These are phyloP conservation scores for Cyphomyrus plagiostoma DNA, from an alignment of 2,113 vertebrate species.

Conservation along the genomic window DNA sequence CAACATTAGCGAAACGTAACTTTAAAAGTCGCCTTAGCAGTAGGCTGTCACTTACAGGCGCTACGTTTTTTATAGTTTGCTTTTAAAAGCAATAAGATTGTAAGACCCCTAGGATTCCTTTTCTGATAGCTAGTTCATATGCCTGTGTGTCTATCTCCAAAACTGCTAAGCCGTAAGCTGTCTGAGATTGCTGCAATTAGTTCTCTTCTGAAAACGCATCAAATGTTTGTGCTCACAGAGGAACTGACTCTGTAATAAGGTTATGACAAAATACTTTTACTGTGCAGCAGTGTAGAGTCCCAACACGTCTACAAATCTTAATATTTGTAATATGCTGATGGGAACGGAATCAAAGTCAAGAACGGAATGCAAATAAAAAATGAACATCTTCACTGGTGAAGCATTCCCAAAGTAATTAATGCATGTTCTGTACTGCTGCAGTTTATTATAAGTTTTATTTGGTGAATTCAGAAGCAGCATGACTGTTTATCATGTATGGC, in stretches of 20 bases:
- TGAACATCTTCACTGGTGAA: not conserved
- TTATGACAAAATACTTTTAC: not conserved
- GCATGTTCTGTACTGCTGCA: not conserved
- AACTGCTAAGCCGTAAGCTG: not conserved
- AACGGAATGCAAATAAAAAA: not conserved
- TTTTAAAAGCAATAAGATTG: not conserved
- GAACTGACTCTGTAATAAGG: not conserved
- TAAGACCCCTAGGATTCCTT: constrained; percentile 11
- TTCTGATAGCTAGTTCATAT: constrained; percentile 3
- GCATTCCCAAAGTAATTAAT: not conserved
- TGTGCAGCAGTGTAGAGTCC: not conserved
- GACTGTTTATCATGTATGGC: not conserved
- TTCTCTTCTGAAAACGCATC: not conserved
- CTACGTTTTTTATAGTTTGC: not conserved
- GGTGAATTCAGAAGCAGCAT: not conserved
- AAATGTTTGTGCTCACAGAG: not conserved
- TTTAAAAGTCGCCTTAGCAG: not conserved
- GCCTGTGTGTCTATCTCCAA: not conserved
- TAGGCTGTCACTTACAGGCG: not conserved
- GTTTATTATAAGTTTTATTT: not conserved
- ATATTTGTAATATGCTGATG: not conserved
- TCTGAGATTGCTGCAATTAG: not conserved
- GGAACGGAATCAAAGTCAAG: not conserved
- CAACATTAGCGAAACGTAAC: not conserved
- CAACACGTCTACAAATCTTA: not conserved